Base-by-base conservation (phyloP, 1,140 invertebrate species). In the Amyelois transitella region DNA sequence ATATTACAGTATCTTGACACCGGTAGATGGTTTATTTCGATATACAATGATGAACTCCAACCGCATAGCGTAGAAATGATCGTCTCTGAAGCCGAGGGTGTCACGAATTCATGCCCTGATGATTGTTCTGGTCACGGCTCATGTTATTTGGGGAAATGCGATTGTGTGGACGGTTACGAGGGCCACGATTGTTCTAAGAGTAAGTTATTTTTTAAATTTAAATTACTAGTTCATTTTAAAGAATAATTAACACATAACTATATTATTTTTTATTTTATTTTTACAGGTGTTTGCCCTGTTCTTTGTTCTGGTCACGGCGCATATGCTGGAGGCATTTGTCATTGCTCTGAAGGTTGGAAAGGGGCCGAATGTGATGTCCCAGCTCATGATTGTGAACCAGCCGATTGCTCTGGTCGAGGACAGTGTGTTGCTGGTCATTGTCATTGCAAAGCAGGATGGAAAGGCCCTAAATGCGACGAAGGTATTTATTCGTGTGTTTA, bases 271-370 rank as follows among this genome's bases (percentile, higher is more conserved):
- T 66, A 65, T 44, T 64, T 86, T 89, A 76, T 66, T 71, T 86
- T 77, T 88, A 57, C 73, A 93, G 92, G 96, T 88, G 93, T 98
- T n/a, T 99, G 98, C 90, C 98, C 98, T 24, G 96, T 98, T 2
- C 90, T 99, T 51, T 99, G 98, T 89, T 97, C 96, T 60, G 97
- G 95, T 55, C 97, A 99, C 77, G 98, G 98, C 19, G 94, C 96
- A 72, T 99, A 99, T 81, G 94, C 96, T 18, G 96, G 96, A 48
- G 98, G 98, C 14, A 89, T 96, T 62, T 99, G 98, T 88, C 94
- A 97, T 74, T 99, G 98, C 86, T 96, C 97, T 82, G 94, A 96
- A 69, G 97, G 97, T 44, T 99, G 96, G 96, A 98, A 98, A 89
- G 98, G 98, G 22, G 91, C 93, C 18, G 97, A 99, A 89, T 99